Percentiles rank a stretch among this genome's conserved stretches.
These are phyloP conservation scores for Malachius bipustulatus DNA, from an alignment of 2,888 invertebrate species.

Conservation along the genomic window DNA sequence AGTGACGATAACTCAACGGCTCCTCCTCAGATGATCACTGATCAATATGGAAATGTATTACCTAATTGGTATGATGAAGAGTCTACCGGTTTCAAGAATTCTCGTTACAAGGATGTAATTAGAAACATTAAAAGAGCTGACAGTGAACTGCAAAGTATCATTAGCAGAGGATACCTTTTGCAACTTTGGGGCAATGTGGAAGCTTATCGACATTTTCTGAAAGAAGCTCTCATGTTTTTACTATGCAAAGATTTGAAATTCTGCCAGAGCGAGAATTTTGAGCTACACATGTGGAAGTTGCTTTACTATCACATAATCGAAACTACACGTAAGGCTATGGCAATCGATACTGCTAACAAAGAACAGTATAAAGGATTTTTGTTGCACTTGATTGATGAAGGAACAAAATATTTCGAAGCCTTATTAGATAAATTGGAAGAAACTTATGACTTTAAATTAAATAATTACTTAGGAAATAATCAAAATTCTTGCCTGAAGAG, in stretches of 20 bases:
- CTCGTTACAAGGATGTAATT: constrained; percentile 49
- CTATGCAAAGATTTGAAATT: constrained; percentile 72
- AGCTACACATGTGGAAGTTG: constrained; percentile 85
- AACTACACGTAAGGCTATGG: constrained; percentile 57
- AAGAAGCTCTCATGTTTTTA: constrained; percentile 54
- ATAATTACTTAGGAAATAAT: constrained; percentile 48
- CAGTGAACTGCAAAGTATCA: constrained; percentile 51
- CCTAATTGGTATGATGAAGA: constrained; percentile 47
- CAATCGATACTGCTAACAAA: constrained; percentile 48
- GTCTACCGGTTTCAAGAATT: constrained; percentile 48
- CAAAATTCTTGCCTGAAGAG: constrained; percentile 49
- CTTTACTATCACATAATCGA: constrained; percentile 83
- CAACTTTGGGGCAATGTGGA: constrained; percentile 56
- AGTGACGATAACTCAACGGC: constrained; percentile 26
- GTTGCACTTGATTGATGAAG: constrained; percentile 65
- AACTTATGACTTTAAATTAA: constrained; percentile 61
- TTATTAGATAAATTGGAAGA: constrained; percentile 62
- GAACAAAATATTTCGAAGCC: constrained; percentile 63
- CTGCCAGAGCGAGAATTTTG: constrained; percentile 76
- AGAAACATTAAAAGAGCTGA: constrained; percentile 57
- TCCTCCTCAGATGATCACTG: constrained; percentile 31
- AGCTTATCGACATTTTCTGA: constrained; percentile 50
- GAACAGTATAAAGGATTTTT: constrained; percentile 53
- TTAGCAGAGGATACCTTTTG: constrained; percentile 47
- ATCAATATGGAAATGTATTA: constrained; percentile 41